These are phyloP conservation scores for Pimephales promelas DNA, from an alignment of 2,113 vertebrate genomes.

Conservation along the genomic window DNA sequence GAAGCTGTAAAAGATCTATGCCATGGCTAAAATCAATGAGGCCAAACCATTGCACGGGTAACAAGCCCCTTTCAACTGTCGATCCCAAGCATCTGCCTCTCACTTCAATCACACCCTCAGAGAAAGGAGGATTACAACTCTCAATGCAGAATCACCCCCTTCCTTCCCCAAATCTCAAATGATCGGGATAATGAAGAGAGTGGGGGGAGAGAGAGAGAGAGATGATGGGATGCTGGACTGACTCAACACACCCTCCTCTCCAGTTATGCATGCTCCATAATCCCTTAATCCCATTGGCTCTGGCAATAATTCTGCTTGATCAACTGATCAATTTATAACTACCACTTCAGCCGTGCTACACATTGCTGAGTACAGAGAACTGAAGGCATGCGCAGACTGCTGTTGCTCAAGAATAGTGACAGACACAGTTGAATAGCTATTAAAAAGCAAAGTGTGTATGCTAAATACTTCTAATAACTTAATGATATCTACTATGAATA, in stretches of 20 bases:
- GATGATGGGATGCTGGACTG: slow-evolving; percentile 21
- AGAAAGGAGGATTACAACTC: slow-evolving; percentile 30
- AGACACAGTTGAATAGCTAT: background rate
- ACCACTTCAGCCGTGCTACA: slow-evolving; percentile 6
- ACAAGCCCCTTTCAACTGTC: slow-evolving; percentile 29
- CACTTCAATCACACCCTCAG: slow-evolving; percentile 25
- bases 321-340: slow-evolving; percentile 38
- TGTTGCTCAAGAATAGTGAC: background rate
- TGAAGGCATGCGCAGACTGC: background rate
- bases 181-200: slow-evolving; percentile 38
- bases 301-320: slow-evolving; percentile 33
- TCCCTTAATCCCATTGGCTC: slow-evolving; percentile 32
- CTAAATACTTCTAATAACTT: too few species aligned
- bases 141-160: slow-evolving; percentile 20
- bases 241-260: slow-evolving; percentile 6
- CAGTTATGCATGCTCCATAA: slow-evolving; percentile 23
- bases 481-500: too few species aligned
- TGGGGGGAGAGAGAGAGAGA: background rate
- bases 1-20: slow-evolving; percentile 41
- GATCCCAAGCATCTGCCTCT: slow-evolving; percentile 8
- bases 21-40: slow-evolving; percentile 35
- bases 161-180: slow-evolving; percentile 20
- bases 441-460: background rate
- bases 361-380: slow-evolving; percentile 14
- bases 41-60: slow-evolving; percentile 18